Base-by-base conservation (phyloP, 1,140 invertebrate species). In the Trypoxylus dichotomus region DNA sequence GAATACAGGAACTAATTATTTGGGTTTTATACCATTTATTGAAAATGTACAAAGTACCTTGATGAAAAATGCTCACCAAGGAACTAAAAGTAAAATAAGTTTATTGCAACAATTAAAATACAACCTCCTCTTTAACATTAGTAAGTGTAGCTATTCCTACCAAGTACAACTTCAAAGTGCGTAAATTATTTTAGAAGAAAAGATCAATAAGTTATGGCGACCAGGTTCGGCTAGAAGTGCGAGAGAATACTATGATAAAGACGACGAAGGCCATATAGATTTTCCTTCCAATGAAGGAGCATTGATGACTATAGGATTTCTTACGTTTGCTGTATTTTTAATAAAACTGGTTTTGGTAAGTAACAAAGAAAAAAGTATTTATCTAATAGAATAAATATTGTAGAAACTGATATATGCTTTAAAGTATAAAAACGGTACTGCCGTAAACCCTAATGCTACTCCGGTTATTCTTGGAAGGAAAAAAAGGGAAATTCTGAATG, bases 271-370 rank as follows among this genome's bases (percentile, higher is more conserved):
- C 47, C 88, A 89, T 76, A 87, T 94, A 75, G 91, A 92, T 77
- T 94, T 95, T 84, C 93, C 93, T n/a, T 94, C 94, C 0, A 88
- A 92, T 32, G 93, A 95, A 86, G 91, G 92, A 43, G 91, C 94
- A 0, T 86, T 95, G 27, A 91, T 95, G 89, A 92, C 93, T 27
- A 93, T 95, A 76, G 93, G 93, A 3, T 94, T 95, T 85, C 87
- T 95, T 8, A 94, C 94, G 1, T 95, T 95, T 84, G 93, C 94
- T 0, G 93, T 95, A 11, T 95, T 94, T 84, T 89, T 95, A 13
- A 91, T 95, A 27, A 94, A 94, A 85, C 86, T 95, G 32, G 92
- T 95, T n/a, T 88, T 94, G 89, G 94, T 95, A 89, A 88, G 87
- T 83, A 29, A 47, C 58, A 77, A 58, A 77, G 24, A 74, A 42